Base-by-base conservation (phyloP, 2,888 invertebrate genomes). In the Cephus rjabovi region DNA sequence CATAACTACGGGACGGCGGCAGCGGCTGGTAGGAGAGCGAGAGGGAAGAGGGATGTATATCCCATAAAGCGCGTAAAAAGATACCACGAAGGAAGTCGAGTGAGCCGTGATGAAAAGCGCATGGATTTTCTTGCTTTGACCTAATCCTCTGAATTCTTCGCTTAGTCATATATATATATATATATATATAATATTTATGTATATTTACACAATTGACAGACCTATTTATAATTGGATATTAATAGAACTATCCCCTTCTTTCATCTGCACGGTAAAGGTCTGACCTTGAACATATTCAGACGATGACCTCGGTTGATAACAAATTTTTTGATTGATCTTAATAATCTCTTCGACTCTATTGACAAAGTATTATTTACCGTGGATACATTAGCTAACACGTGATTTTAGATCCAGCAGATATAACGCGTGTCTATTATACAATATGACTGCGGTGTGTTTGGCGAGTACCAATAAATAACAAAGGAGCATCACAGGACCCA, bases 101-200 rank as follows among this genome's bases (percentile, higher is more conserved):
- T 79, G 79, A 78, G 83, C 81, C 80, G 82, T 79, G 85, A 86
- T 83, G 86, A 85, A 87, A 86, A 86, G 85, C 87, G 84, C 84
- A 80, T 79, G 56, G 56, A 56, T 56, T 23, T 23, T 23, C 9
- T 56, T 56, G 9, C 56, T 56, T 56, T 83, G 88, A 88, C 87
- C 88, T 86, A 85, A 79, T 81, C 77, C 85, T 81, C 81, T 75
- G 77, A 81, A 83, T 85, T 87, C 87, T 87, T 86, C 86, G 83
- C 85, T 87, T 81, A 77, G 9, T 56, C 1, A 15, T 40, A 0
- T 15, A 0, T 40, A 0, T 40, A 4, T 40, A 0, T 40, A 4
- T 37, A 15, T 40, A 4, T 37, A 37, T 37, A 4, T 37, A 15
- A 15, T 40, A 23, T 37, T 12, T 40, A 40, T 40, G 2, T 40